Evolutionary conservation across 2,113 vertebrate species (phyloP), one percentile per base, ranked within the genome.

Genomic region (Miniopterus natalensis): DNA sequence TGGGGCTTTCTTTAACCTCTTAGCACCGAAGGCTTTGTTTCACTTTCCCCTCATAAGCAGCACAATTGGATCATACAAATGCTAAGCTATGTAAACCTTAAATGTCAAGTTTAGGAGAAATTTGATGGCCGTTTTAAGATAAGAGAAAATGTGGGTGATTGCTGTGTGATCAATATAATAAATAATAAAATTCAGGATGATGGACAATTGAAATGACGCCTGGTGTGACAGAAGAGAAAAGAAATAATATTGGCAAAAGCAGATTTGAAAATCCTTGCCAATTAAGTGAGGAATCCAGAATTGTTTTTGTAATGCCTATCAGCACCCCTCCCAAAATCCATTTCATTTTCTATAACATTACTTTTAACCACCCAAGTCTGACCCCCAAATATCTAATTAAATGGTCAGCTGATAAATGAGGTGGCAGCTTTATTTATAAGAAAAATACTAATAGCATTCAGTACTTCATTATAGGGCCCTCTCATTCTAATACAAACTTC

Each of bases 181-280:
- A 79, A 45, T 45, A 53, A 79, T n/a, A 70, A 77, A 92, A 36
- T 79, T 95, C 21, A 70, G 42, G 47, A 61, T 92, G 49, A 51
- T 3, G 65, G 59, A 85, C 53, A 79, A 77, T 47, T 59, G 36
- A 91, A 95, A 88, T 55, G 9, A 6, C 90, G 23, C 45, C 5
- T 79, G 21, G 6, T 78, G 3, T 80, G 70, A 23, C 31, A 90
- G 42, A 83, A 84, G 0, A 73, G 29, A 63, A 36, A 91, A 59
- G 27, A 73, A 68, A 27, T 57, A 61, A n/a, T 47, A 90, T 20
- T 14, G 12, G 51, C 36, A 70, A 78, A 83, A 77, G 2, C 23
- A 51, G 9, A 83, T 89, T 86, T 92, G 74, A 70, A 95, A 93
- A 88, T 42, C 29, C 49, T 86, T 86, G 11, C 17, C 15, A 42